These are phyloP conservation scores for Phylloscopus trochilus DNA, from an alignment of 2,113 vertebrate genomes.

Conservation along the genomic window DNA sequence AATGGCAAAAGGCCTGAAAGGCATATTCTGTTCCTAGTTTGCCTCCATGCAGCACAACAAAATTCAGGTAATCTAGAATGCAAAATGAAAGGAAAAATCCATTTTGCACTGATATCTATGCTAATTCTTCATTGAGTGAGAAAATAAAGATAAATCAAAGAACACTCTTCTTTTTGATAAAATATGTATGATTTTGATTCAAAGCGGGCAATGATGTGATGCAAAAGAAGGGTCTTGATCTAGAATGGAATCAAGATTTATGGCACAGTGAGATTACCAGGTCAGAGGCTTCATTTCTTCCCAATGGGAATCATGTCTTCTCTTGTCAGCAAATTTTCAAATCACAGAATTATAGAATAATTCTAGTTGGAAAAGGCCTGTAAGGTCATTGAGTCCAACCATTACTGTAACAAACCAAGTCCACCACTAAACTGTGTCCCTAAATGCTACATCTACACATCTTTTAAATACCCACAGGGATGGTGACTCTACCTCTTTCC, in stretches of 20 bases:
- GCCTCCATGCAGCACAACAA: not conserved
- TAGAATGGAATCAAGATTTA: not conserved
- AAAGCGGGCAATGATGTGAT: not conserved
- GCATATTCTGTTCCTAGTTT: not conserved
- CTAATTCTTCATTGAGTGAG: not conserved
- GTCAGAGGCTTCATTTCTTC: not conserved
- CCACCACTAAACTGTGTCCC: not conserved
- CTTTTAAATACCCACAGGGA: not conserved
- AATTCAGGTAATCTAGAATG: not conserved
- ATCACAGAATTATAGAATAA: not conserved
- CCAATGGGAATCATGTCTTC: not conserved
- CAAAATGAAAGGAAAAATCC: not conserved
- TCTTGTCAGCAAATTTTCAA: not conserved
- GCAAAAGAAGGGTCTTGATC: not conserved
- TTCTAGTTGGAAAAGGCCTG: not conserved
- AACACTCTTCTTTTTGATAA: not conserved
- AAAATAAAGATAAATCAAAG: not conserved
- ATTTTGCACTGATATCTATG: not conserved
- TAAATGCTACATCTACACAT: accelerated
- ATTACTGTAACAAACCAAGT: accelerated
- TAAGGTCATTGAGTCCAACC: not conserved
- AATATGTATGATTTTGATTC: not conserved
- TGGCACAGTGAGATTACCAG: not conserved
- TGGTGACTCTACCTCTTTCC: not conserved
- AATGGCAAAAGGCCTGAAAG: not conserved